Evolutionary conservation across 1,140 invertebrate genomes (phyloP).

Genomic region (Papilio machaon): DNA sequence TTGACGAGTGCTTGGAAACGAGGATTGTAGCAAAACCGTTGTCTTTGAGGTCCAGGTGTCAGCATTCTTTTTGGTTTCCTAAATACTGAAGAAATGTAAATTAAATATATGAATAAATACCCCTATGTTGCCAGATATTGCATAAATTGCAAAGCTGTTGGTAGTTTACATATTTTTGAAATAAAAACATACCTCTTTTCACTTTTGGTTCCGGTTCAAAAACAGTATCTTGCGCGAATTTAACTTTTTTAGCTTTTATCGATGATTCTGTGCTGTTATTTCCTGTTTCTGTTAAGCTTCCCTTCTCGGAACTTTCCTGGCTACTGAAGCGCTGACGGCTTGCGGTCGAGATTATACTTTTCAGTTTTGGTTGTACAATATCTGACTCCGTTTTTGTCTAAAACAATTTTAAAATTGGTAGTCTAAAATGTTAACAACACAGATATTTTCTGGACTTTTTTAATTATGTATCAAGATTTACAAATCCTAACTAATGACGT

Average conservation of each 20-base stretch:
- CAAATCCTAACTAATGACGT: no score
- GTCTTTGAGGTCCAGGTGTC: slow-evolving; percentile 74
- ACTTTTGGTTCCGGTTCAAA: slow-evolving; percentile 63
- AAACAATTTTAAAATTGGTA: slow-evolving; percentile 43
- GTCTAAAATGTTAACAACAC: no score
- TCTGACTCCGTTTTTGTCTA: slow-evolving; percentile 62
- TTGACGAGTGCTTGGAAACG: slow-evolving; percentile 80
- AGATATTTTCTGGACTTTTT: neutral
- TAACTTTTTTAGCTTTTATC: slow-evolving; percentile 65
- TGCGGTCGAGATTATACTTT: slow-evolving; percentile 65
- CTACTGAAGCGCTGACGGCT: slow-evolving; percentile 58
- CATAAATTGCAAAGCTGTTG: no score
- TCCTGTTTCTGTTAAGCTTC: slow-evolving; percentile 57
- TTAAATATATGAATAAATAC: no score
- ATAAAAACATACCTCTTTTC: slow-evolving; percentile 58
- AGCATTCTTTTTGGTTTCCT: slow-evolving; percentile 76
- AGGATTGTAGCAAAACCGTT: slow-evolving; percentile 65
- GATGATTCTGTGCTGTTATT: slow-evolving; percentile 54
- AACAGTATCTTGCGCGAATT: slow-evolving; percentile 70
- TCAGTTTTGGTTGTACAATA: slow-evolving; percentile 60
- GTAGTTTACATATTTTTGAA: neutral
- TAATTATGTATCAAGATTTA: neutral
- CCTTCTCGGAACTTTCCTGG: slow-evolving; percentile 71
- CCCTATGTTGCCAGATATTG: no score
- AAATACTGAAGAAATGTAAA: slow-evolving; percentile 64